Percentiles rank a stretch among this genome's conserved stretches.
phyloP scores from a whole-genome alignment of 2,113 vertebrate genomes.

The Labrus mixtus region DNA sequence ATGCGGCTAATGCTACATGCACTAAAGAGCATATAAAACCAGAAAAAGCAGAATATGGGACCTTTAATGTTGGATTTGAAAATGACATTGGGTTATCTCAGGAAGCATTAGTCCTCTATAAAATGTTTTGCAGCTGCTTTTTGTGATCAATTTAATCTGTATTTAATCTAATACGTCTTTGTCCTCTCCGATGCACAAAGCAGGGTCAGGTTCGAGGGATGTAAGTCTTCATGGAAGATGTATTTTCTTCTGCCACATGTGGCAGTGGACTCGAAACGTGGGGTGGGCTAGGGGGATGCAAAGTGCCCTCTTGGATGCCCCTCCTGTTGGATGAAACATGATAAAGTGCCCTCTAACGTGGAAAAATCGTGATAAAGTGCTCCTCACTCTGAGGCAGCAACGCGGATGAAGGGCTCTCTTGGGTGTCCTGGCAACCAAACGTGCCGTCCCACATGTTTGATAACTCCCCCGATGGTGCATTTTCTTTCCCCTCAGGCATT shows the following conservation, averaged over 20 bases:
- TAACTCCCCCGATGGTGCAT: background rate
- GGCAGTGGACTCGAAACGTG: too few species aligned
- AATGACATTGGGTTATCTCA: too few species aligned
- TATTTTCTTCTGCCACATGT: background rate
- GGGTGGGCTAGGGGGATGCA: too few species aligned
- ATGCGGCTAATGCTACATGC: too few species aligned
- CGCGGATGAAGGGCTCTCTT: background rate
- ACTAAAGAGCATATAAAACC: too few species aligned
- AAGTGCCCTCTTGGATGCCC: background rate
- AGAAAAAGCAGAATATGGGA: too few species aligned
- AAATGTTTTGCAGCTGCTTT: background rate
- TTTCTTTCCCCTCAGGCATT: background rate
- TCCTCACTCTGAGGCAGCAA: background rate
- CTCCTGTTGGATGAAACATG: background rate
- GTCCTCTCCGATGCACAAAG: background rate
- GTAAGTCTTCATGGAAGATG: background rate
- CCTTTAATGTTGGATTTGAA: slow-evolving; percentile 17
- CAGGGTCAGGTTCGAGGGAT: background rate
- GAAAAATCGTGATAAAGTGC: background rate
- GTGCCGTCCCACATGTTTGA: background rate
- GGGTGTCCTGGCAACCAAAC: background rate
- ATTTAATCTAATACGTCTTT: background rate
- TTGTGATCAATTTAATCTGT: background rate
- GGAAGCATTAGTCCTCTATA: background rate
- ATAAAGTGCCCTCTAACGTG: background rate